These are phyloP conservation scores for Chionodraco myersi DNA, from an alignment of 2,113 vertebrate genomes.

Conservation along the genomic window DNA sequence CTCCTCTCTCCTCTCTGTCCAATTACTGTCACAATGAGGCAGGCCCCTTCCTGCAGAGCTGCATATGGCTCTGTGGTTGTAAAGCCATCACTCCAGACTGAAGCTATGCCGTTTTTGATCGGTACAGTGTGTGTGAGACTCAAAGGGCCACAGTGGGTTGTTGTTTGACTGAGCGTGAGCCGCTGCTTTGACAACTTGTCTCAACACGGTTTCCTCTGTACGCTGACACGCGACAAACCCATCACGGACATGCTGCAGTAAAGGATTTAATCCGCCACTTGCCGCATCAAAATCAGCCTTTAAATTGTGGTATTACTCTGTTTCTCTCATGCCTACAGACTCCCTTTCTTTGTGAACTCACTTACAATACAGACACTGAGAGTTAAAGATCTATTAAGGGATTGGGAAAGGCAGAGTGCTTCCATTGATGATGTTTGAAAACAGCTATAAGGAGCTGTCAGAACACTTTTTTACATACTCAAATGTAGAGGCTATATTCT, in stretches of 20 bases:
- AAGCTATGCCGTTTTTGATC: constrained; percentile 53
- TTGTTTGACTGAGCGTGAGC: constrained; percentile 20
- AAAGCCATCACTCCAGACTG: constrained; percentile 48
- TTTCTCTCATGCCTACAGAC: background rate
- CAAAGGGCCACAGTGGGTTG: constrained; percentile 31
- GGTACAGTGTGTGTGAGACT: constrained; percentile 63
- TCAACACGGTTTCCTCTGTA: constrained; percentile 31
- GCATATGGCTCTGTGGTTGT: constrained; percentile 64
- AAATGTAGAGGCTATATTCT: background rate
- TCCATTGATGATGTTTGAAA: background rate
- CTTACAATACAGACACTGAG: background rate
- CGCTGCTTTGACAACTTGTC: constrained; percentile 21
- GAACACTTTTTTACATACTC: background rate
- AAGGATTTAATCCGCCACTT: constrained; percentile 15
- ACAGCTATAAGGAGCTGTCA: no score
- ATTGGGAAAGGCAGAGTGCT: background rate
- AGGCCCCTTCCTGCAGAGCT: constrained; percentile 65
- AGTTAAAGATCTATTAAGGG: background rate
- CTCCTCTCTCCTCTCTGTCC: constrained; percentile 75
- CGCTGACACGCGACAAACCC: background rate
- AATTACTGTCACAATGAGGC: constrained; percentile 72
- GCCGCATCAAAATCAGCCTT: background rate
- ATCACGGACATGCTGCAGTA: background rate
- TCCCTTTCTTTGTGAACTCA: background rate
- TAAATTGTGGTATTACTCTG: background rate